Evolutionary conservation across 2,113 vertebrate genomes (phyloP), one percentile per base, ranked within the genome.

Genomic region (Trogon surrucura): DNA sequence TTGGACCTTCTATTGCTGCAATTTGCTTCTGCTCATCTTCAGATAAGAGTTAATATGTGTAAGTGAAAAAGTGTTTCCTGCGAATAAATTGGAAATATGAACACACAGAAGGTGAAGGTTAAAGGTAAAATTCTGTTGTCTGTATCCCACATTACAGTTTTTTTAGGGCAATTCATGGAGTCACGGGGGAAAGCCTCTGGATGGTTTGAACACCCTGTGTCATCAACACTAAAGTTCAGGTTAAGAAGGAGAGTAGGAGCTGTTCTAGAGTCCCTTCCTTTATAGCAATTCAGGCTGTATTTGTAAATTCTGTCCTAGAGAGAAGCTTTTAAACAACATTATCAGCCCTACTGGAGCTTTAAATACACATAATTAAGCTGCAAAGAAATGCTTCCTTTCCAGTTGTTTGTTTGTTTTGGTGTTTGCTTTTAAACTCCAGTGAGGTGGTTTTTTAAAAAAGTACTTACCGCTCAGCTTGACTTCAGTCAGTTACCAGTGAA

Each of bases 341-440:
- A 92, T 91, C 95, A 82, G 80, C 85, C 95, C 85, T 92, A 84
- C 77, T 93, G 85, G 83, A 94, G 88, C 92, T 93, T 93, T 92
- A 94, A 96, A 93, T 92, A 91, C 88, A 93, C 90, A 95, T 89
- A 96, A 96, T 92, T 94, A 95, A 81, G 88, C 67, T 84, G 83
- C 51, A 90, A 83, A 89, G 34, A 91, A 94, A 92, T 60, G 56
- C 53, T 89, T 89, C 78, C 64, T 80, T 75, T 87, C 62, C 41
- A 44, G 10, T 32, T 54, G 26, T 6, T 23, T 10, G 3, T 7
- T 36, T 16, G 8, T 3, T 7, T 36, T 13, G 23, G 51, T 53
- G 51, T 67, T 48, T 34, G 57, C 23, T 26, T 34, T 34, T 34
- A 41, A 41, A 41, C 41, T 41, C 41, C 41, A 41, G 41, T 58